A percentile compares a stretch with the other conserved stretches of the same genome.
Evolutionary conservation across 2,113 vertebrate species (phyloP).

Genomic region (Odocoileus virginianus): DNA sequence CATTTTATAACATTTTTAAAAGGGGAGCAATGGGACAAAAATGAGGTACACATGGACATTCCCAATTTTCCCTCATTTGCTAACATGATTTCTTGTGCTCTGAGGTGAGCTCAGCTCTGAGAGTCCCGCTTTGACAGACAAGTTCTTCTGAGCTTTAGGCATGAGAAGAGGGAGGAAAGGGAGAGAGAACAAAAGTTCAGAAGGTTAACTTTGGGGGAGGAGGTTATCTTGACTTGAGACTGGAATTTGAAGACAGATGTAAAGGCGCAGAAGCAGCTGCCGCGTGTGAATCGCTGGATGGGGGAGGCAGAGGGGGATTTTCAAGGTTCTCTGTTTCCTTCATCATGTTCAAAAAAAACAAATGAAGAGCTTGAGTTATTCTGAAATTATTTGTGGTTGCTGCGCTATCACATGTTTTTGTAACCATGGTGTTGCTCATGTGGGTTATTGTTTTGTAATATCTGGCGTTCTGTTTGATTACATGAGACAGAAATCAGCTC

Average conservation of each 20-base stretch:
- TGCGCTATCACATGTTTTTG: neutral
- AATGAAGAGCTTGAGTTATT: neutral
- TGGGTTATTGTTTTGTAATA: neutral
- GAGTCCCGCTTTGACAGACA: neutral
- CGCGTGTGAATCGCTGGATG: neutral
- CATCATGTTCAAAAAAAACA: neutral
- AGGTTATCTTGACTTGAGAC: conserved; percentile 55
- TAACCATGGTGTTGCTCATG: neutral
- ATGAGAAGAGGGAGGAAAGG: conserved; percentile 22
- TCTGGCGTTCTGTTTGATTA: neutral
- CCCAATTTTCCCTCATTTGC: neutral
- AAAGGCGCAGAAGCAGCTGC: conserved; percentile 59
- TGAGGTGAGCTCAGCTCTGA: neutral
- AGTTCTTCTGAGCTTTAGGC: neutral
- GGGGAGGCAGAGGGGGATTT: neutral
- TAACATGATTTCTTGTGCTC: neutral
- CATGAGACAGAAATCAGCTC: neutral
- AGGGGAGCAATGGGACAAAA: neutral
- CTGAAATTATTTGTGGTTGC: conserved; percentile 1
- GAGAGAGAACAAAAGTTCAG: conserved; percentile 59
- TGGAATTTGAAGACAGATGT: conserved; percentile 51
- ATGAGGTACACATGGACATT: rapidly evolving
- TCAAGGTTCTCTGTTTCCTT: neutral
- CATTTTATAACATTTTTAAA: neutral
- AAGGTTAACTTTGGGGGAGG: conserved; percentile 31